Percentiles rank a stretch among this genome's conserved stretches.
Evolutionary conservation across 1,140 invertebrate genomes (phyloP).

Genomic region (Watersipora subatra): DNA sequence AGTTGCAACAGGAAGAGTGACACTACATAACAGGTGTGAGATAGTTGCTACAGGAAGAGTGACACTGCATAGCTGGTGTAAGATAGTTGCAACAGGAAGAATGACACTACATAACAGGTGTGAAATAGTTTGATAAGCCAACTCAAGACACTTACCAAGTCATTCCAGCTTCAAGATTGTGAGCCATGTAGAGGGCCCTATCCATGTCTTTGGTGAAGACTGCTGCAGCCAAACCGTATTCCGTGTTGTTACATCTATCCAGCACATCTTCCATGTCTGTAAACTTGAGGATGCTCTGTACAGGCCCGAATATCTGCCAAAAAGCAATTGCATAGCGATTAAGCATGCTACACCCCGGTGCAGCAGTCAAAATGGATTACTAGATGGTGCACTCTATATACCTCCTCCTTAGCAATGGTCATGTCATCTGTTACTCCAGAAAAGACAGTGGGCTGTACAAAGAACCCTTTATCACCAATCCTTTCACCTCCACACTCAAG

Average conservation of each 20-base stretch:
- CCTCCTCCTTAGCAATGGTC: constrained; percentile 80
- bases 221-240: constrained; percentile 74
- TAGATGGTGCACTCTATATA: too few species aligned
- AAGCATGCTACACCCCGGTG: too few species aligned
- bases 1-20: too few species aligned
- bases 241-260: constrained; percentile 69
- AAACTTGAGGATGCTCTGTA: constrained; percentile 78
- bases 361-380: too few species aligned
- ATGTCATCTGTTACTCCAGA: constrained; percentile 80
- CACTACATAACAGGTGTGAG: too few species aligned
- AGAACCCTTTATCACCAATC: constrained; percentile 64
- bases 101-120: too few species aligned
- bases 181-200: constrained; percentile 41
- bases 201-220: constrained; percentile 75
- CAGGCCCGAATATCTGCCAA: constrained; percentile 76
- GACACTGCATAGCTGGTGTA: too few species aligned
- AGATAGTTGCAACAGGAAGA: too few species aligned
- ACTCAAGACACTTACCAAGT: constrained; percentile 67
- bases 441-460: constrained; percentile 89
- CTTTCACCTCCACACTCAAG: constrained; percentile 64
- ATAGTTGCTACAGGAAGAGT: too few species aligned
- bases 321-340: too few species aligned
- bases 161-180: constrained; percentile 61
- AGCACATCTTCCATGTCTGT: constrained; percentile 74
- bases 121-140: too few species aligned